These are phyloP conservation scores for Drosophila parvula DNA, from an alignment of 1,140 invertebrate genomes.

Conservation along the genomic window DNA sequence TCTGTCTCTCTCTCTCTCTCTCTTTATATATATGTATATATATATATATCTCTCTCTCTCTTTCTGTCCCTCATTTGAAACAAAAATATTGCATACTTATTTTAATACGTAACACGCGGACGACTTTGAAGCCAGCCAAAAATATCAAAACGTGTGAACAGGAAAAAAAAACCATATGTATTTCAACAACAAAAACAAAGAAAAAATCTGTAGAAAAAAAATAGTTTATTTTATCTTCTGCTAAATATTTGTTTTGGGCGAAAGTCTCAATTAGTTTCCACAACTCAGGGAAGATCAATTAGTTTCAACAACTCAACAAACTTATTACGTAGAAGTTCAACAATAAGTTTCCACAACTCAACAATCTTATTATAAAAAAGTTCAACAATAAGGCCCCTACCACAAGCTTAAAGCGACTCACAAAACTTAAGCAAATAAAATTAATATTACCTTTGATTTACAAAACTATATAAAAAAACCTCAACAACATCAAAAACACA, in stretches of 20 bases:
- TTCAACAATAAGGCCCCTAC: too few relatives aligned
- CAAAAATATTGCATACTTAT: conserved; percentile 82
- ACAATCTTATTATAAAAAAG: too few relatives aligned
- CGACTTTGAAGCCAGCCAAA: conserved; percentile 69
- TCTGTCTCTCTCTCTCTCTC: not conserved
- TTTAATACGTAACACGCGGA: conserved; percentile 80
- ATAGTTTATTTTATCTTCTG: too few relatives aligned
- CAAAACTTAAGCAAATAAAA: too few relatives aligned
- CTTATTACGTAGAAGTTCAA: not conserved
- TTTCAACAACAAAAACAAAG: not conserved
- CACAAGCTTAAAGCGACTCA: too few relatives aligned
- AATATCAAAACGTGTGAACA: conserved; percentile 48
- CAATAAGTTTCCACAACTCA: not conserved
- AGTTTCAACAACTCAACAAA: not conserved
- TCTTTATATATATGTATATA: too few relatives aligned
- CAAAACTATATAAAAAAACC: too few relatives aligned
- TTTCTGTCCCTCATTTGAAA: conserved; percentile 43
- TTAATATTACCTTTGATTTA: too few relatives aligned
- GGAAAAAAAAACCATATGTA: conserved; percentile 8
- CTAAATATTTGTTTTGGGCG: too few relatives aligned
- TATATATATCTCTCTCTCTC: conserved; percentile 17
- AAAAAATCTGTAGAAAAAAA: not conserved
- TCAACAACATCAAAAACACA: too few relatives aligned
- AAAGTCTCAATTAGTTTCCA: not conserved
- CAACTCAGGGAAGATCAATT: too few relatives aligned